Conservation (phyloP, 2,797 vertebrate genomes). For the Clarias platycephalus region DNA sequence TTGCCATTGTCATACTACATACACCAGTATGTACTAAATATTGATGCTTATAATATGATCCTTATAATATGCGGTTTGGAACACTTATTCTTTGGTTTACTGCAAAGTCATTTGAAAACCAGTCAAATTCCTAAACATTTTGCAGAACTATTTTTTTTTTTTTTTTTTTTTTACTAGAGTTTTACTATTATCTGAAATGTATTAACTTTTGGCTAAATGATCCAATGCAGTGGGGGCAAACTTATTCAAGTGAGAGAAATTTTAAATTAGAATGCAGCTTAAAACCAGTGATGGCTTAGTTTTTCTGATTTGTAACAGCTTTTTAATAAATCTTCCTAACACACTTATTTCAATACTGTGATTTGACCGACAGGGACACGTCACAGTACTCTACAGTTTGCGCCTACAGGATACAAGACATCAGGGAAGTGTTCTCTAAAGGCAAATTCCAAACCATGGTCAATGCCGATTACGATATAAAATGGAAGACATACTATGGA, state of each 20-base stretch:
- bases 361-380: conserved; percentile 66
- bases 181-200: not conserved
- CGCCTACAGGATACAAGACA: conserved; percentile 65
- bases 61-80: too few species aligned
- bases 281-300: not conserved
- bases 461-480: conserved; percentile 51
- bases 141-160: too few species aligned
- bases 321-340: not conserved
- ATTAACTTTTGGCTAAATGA: not conserved
- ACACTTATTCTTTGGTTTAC: too few species aligned
- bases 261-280: not conserved
- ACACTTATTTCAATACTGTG: not conserved
- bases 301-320: not conserved
- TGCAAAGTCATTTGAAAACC: not conserved
- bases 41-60: too few species aligned
- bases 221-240: not conserved
- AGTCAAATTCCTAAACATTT: not conserved
- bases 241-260: not conserved
- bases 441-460: conserved; percentile 73
- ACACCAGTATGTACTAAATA: too few species aligned
- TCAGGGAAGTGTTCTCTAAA: conserved; percentile 72
- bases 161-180: not conserved
- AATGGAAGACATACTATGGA: conserved; percentile 75
- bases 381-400: conserved; percentile 74
- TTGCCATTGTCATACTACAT: too few species aligned